Conservation (phyloP, 1,140 invertebrate species). For the Drosophila azteca region DNA sequence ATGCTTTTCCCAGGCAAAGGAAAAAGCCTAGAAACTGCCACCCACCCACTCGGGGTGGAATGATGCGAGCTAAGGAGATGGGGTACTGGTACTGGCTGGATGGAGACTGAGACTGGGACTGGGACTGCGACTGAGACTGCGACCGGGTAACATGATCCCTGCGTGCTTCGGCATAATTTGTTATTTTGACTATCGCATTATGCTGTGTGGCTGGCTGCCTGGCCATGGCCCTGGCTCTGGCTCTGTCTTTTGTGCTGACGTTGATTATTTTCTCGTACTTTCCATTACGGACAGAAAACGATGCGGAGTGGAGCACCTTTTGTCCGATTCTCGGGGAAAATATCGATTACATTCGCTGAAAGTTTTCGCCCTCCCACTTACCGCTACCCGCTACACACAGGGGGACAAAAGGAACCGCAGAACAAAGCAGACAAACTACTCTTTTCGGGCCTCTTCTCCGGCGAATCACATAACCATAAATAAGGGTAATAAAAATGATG, state of each 20-base stretch:
- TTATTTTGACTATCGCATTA: slow-evolving; percentile 71
- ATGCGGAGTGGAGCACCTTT: slow-evolving; percentile 27
- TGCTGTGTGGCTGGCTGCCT: slow-evolving; percentile 5
- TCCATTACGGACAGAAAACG: slow-evolving; percentile 12
- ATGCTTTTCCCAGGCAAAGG: slow-evolving; percentile 60
- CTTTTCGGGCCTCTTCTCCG: slow-evolving; percentile 15
- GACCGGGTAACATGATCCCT: slow-evolving; percentile 65
- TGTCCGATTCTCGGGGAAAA: slow-evolving; percentile 33
- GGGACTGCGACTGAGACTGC: not conserved
- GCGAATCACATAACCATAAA: slow-evolving; percentile 68
- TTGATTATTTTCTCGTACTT: slow-evolving; percentile 43
- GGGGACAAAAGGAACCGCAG: slow-evolving; percentile 15
- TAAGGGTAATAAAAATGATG: slow-evolving; percentile 79
- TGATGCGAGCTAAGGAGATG: too few species aligned
- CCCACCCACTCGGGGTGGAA: slow-evolving; percentile 27
- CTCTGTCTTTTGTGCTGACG: slow-evolving; percentile 43
- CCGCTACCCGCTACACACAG: too few species aligned
- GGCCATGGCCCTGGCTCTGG: not conserved
- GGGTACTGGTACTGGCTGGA: slow-evolving; percentile 6
- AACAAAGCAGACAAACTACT: slow-evolving; percentile 31
- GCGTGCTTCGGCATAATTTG: slow-evolving; percentile 77
- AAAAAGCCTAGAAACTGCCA: slow-evolving; percentile 10
- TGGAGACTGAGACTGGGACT: not conserved
- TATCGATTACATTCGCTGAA: slow-evolving; percentile 57
- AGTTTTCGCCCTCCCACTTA: slow-evolving; percentile 35